Base-by-base conservation (phyloP, 2,888 invertebrate genomes). In the Metacarcinus magister region DNA sequence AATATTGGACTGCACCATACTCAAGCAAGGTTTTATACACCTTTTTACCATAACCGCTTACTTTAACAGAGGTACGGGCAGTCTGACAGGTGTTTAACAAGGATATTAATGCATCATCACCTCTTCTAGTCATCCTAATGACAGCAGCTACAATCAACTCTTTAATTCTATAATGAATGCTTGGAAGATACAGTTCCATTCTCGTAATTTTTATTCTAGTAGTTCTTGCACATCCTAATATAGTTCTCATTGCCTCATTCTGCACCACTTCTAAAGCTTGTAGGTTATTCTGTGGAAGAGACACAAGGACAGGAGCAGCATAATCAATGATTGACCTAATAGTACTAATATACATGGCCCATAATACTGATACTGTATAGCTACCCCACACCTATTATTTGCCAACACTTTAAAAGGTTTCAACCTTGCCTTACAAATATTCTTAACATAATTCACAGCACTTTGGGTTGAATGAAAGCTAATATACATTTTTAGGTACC, bases 151-250 rank as follows among this genome's bases (percentile, higher is more conserved):
- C n/a, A n/a, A n/a, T n/a, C n/a, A n/a, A n/a, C n/a, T 87, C 32
- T 87, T 87, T 5, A 10, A 87, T 87, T 87, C 87, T 87, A 19
- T 32, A 5, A 5, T 87, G 5, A 5, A 87, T 19, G 19, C 87
- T 87, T 19, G 5, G 87, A 19, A 87, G 5, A 87, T 87, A 10
- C 32, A 87, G 87, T 19, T 87, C 87, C 8, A 87, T 5, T 87
- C 87, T 87, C 87, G 19, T 87, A 10, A 87, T 87, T 5, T 87
- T 23, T 87, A 87, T 87, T 19, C 5, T 28, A 87, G 87, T 19
- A 87, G 87, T 87, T 87, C 87, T 87, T 28, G 87, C 8, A 87
- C 87, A 87, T 87, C 87, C 87, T 19, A 87, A 19, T 87, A 87
- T 87, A 10, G 32, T 19, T 8, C 87, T 87, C 87, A 87, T 87